Evolutionary conservation across 2,888 invertebrate genomes (phyloP).

Genomic region (Merodon equestris): DNA sequence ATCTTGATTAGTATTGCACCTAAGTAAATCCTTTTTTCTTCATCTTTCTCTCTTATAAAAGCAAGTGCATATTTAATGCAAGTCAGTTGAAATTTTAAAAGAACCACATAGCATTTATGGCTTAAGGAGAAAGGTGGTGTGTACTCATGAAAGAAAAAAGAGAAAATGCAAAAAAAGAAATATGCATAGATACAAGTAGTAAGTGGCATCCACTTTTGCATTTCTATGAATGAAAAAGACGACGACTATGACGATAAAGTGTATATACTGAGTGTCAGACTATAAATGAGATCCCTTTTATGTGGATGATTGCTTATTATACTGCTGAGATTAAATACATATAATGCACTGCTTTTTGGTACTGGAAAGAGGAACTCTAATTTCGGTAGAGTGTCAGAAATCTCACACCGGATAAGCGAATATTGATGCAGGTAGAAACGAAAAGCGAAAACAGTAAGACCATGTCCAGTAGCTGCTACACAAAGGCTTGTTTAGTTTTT

Average conservation of each 20-base stretch:
- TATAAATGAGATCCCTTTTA: conserved; percentile 61
- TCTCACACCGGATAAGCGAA: conserved; percentile 16
- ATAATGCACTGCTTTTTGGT: conserved; percentile 38
- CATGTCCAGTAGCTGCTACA: too few relatives aligned
- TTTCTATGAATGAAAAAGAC: conserved; percentile 23
- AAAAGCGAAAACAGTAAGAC: neutral
- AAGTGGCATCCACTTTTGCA: conserved; percentile 53
- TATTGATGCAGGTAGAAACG: conserved; percentile 36
- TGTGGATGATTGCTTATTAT: conserved; percentile 66
- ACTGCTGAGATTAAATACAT: conserved; percentile 52
- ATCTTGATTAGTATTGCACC: conserved; percentile 25
- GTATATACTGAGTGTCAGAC: conserved; percentile 54
- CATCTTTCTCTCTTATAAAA: neutral
- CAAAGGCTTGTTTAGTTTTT: too few relatives aligned
- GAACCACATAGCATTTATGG: conserved; percentile 29
- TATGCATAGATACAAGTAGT: conserved; percentile 35
- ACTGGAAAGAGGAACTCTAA: conserved; percentile 44
- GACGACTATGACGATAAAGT: conserved; percentile 2
- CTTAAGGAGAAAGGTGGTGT: conserved; percentile 20
- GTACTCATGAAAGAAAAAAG: conserved; percentile 27
- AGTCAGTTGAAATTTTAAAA: conserved; percentile 58
- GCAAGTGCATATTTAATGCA: conserved; percentile 26
- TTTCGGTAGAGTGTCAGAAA: conserved; percentile 34
- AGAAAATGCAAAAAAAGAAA: conserved; percentile 2
- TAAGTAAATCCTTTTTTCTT: neutral